phyloP scores from a whole-genome alignment of 2,113 vertebrate species.

The Centropus bengalensis region DNA sequence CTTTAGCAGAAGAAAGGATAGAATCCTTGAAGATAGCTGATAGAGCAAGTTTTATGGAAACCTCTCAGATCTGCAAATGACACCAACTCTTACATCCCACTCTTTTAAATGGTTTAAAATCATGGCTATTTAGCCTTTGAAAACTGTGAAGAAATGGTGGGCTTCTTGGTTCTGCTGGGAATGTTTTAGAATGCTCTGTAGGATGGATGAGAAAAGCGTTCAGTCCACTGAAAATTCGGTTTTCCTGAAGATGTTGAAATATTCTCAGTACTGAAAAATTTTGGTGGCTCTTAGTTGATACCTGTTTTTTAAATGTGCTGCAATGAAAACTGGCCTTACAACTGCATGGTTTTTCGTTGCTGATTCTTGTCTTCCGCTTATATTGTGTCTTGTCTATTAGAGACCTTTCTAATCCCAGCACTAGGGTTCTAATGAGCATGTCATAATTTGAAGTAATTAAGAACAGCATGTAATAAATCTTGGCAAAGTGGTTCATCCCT shows the following conservation, averaged over 20 bases:
- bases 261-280: neutral
- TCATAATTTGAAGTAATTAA: neutral
- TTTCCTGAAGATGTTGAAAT: neutral
- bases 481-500: neutral
- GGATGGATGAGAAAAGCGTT: neutral
- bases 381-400: neutral
- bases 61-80: neutral
- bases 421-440: neutral
- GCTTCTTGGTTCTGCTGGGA: rapidly evolving
- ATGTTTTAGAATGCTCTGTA: neutral
- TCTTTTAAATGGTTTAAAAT: neutral
- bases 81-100: neutral
- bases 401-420: neutral
- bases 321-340: neutral
- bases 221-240: neutral
- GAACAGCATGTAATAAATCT: neutral
- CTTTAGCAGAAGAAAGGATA: neutral
- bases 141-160: neutral
- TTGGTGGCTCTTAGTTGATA: neutral
- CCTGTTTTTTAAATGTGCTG: neutral
- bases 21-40: neutral
- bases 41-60: neutral
- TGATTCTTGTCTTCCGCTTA: neutral
- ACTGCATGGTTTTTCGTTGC: neutral
- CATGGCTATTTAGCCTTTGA: neutral